Percentiles rank a stretch among this genome's conserved stretches.
phyloP scores from a whole-genome alignment of 2,797 vertebrate species.

The Phalloptychus januarius region DNA sequence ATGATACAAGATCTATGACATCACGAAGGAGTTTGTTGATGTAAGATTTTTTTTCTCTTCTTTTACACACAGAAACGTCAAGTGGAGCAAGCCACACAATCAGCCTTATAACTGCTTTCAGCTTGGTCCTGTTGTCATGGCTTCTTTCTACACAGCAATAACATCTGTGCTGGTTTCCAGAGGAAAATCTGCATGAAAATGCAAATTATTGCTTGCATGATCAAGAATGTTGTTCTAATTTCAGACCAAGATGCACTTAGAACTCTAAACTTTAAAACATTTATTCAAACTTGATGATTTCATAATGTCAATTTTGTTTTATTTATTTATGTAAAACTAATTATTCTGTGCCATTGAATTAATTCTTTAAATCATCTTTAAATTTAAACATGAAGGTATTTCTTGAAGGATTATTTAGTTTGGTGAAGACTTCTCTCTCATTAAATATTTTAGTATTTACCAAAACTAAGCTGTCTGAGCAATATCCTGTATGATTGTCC shows the following conservation, averaged over 20 bases:
- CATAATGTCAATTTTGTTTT: background rate
- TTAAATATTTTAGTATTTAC: background rate
- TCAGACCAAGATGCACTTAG: background rate
- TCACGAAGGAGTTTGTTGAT: background rate
- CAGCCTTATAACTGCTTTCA: background rate
- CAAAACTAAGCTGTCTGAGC: background rate
- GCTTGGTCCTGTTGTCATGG: constrained; percentile 12
- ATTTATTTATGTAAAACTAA: background rate
- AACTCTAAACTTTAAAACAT: background rate
- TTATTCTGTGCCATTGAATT: background rate
- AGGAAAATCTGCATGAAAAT: background rate
- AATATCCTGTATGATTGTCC: background rate
- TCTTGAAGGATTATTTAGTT: background rate
- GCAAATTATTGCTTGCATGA: background rate
- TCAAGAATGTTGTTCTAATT: background rate
- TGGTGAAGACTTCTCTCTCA: background rate
- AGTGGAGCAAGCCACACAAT: constrained; percentile 11
- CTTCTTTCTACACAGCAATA: constrained; percentile 11
- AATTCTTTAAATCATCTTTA: background rate
- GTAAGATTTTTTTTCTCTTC: too few relatives aligned
- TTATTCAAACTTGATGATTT: background rate
- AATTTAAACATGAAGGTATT: background rate
- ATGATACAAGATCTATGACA: background rate
- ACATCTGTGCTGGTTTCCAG: background rate
- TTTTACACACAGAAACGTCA: background rate